A percentile compares a stretch with the other conserved stretches of the same genome.
phyloP scores from a whole-genome alignment of 2,888 invertebrate species.

The Oxyscelio sp. region DNA sequence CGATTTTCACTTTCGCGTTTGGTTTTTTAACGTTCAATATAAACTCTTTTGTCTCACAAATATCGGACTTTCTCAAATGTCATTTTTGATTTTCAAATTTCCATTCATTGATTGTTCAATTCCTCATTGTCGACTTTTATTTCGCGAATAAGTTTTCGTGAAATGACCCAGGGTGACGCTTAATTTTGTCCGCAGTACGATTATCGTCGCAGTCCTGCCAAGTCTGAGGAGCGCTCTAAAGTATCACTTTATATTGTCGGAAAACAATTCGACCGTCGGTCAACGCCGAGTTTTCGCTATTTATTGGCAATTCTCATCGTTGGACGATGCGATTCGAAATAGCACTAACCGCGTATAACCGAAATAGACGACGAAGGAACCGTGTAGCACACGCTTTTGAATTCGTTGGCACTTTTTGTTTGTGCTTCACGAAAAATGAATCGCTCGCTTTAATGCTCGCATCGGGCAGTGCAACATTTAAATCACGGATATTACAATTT shows the following conservation, averaged over 20 bases:
- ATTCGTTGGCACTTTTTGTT: constrained; percentile 16
- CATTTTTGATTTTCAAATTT: neutral
- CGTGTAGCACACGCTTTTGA: constrained; percentile 19
- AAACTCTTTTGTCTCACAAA: too few relatives aligned
- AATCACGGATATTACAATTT: too few relatives aligned
- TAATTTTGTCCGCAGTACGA: constrained; percentile 50
- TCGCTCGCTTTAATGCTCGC: too few relatives aligned
- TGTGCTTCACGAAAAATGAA: neutral
- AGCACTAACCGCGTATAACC: constrained; percentile 39
- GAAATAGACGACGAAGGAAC: constrained; percentile 50
- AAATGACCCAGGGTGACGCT: constrained; percentile 16
- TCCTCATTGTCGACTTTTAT: constrained; percentile 5
- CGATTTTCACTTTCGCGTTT: too few relatives aligned
- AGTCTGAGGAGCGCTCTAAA: constrained; percentile 63
- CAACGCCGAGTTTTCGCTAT: constrained; percentile 63
- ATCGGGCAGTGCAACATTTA: too few relatives aligned
- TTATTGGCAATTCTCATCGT: constrained; percentile 64
- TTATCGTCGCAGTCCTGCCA: constrained; percentile 22
- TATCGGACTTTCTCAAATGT: too few relatives aligned
- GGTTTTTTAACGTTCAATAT: too few relatives aligned
- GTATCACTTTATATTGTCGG: constrained; percentile 62
- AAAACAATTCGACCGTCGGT: constrained; percentile 69
- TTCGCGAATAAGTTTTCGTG: neutral
- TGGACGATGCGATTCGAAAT: constrained; percentile 64
- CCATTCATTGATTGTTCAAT: neutral